These are phyloP conservation scores for Neogale vison DNA, from an alignment of 2,113 vertebrate genomes.

Conservation along the genomic window DNA sequence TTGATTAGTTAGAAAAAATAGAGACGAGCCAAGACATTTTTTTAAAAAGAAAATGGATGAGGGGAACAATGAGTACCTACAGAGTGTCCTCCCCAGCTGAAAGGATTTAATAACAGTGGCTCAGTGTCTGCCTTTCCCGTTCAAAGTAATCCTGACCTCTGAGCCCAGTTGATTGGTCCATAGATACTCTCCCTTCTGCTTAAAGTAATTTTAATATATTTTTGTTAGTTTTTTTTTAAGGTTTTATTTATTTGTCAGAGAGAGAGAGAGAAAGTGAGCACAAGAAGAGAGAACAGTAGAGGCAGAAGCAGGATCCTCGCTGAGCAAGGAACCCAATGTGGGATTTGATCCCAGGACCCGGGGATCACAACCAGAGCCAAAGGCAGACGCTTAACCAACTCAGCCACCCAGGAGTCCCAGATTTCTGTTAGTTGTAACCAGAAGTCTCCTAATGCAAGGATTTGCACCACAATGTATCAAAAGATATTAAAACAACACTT, in stretches of 20 bases:
- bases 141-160: not conserved
- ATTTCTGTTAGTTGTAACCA: not conserved
- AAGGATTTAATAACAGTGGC: not conserved
- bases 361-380: too few relatives aligned
- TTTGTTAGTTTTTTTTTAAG: too few relatives aligned
- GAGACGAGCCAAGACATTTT: not conserved
- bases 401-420: too few relatives aligned
- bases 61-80: not conserved
- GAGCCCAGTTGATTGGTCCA: not conserved
- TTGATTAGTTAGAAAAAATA: conserved; percentile 56
- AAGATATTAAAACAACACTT: not conserved
- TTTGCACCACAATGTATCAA: not conserved
- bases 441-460: not conserved
- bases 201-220: not conserved
- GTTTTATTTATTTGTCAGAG: too few relatives aligned
- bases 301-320: too few relatives aligned
- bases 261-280: too few relatives aligned
- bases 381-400: too few relatives aligned
- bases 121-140: not conserved
- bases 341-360: too few relatives aligned
- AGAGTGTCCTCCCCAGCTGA: not conserved
- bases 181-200: not conserved
- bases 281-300: too few relatives aligned
- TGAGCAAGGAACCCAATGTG: too few relatives aligned
- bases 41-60: not conserved